Conservation (phyloP, 2,888 invertebrate genomes). For the Nephrotoma guestfalica region DNA sequence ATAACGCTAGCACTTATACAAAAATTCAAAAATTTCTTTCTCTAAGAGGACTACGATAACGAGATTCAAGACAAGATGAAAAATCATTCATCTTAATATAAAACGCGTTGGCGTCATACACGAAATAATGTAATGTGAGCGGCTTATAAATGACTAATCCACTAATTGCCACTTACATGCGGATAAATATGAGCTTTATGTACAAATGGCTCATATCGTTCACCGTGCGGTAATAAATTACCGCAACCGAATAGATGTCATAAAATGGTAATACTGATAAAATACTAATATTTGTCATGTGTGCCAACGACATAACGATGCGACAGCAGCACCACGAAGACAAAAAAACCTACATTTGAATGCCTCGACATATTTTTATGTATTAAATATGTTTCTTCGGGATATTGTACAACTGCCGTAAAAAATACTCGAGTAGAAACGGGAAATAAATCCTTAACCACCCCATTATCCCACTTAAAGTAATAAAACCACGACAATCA, state of each 20-base stretch:
- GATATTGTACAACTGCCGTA: not conserved
- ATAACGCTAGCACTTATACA: not conserved
- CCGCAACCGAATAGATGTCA: not conserved
- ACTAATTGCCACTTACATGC: not conserved
- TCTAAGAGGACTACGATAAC: not conserved
- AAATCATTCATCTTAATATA: not conserved
- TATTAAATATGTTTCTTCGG: not conserved
- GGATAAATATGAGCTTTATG: not conserved
- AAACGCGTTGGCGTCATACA: not conserved
- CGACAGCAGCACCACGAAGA: not conserved
- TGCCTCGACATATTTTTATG: not conserved
- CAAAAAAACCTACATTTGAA: not conserved
- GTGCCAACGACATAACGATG: not conserved
- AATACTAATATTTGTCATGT: not conserved
- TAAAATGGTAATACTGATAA: not conserved
- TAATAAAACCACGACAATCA: not conserved
- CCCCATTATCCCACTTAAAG: not conserved
- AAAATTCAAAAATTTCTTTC: not conserved
- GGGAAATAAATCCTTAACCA: not conserved
- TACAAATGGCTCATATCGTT: not conserved
- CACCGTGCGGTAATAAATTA: not conserved
- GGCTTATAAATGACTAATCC: not conserved
- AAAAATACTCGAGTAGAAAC: not conserved
- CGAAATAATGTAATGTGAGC: not conserved
- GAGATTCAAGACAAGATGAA: not conserved